These are phyloP conservation scores for Eupithecia tripunctaria DNA, from an alignment of 2,888 invertebrate genomes.

Conservation along the genomic window DNA sequence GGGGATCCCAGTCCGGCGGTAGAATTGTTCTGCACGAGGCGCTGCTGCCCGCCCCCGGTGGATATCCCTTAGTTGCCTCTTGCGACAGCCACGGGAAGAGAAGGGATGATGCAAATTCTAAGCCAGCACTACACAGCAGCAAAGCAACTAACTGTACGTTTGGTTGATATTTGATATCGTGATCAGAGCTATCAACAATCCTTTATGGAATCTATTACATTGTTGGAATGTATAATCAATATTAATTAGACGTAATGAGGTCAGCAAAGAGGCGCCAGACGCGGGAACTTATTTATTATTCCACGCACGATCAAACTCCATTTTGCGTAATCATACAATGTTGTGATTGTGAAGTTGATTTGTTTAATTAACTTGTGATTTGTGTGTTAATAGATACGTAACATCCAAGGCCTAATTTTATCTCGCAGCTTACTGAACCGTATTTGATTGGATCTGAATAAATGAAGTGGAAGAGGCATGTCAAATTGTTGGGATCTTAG, in stretches of 20 bases:
- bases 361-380: not conserved
- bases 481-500: not conserved
- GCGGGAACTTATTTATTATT: constrained; percentile 24
- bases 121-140: too few relatives aligned
- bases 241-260: constrained; percentile 36
- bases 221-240: constrained; percentile 31
- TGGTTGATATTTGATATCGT: not conserved
- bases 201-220: constrained; percentile 25
- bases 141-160: too few relatives aligned
- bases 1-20: too few relatives aligned
- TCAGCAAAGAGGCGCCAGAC: constrained; percentile 37
- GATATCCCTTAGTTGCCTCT: too few relatives aligned
- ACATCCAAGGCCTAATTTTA: not conserved
- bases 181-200: constrained; percentile 14
- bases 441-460: not conserved
- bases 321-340: constrained; percentile 30
- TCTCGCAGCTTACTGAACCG: not conserved
- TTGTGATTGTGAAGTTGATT: constrained; percentile 12
- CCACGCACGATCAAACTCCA: constrained; percentile 30
- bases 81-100: too few relatives aligned
- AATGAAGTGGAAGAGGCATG: constrained; percentile 5
- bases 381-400: not conserved
- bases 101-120: too few relatives aligned
- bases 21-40: too few relatives aligned
- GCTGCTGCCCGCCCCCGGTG: too few relatives aligned